Evolutionary conservation across 2,888 invertebrate species (phyloP), one percentile per base, ranked within the genome.

Genomic region (Rhagium mordax): DNA sequence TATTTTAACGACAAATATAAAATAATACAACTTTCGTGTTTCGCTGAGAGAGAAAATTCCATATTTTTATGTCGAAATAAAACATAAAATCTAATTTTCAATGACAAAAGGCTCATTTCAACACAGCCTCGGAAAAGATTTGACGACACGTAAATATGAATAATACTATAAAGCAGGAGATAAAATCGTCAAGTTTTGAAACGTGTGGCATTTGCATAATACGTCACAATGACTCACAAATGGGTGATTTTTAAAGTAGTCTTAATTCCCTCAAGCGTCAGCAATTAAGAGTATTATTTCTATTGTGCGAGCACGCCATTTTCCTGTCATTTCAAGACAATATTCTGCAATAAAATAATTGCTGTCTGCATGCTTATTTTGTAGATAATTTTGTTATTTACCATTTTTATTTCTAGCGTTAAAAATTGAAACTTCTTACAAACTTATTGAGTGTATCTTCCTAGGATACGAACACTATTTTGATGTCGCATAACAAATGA

Each of bases 211-310:
- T 59, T 59, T 59, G 27, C 59, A 24, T 24, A 59, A 59, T 27
- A 13, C n/a, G 59, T 59, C 59, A 8, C 27, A 59, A 59, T 27
- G 8, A n/a, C 27, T 59, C 59, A 8, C 27, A 59, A 59, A 59
- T 27, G 27, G 59, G 2, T 33, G 59, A 27, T 27, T 7, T 59
- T 59, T 21, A 59, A 59, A 59, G 18, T 53, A 53, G 27, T n/a
- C 13, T 33, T 59, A 20, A 59, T 59, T 13, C 27, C 13, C 59
- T 59, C 27, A 33, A 59, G 27, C 59, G 29, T 59, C n/a, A n/a
- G 13, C 41, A 4, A 41, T 41, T 41, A 41, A 41, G 41, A n/a
- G n/a, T 41, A 41, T n/a, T 41, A 41, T 41, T 41, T 41, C 41
- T 27, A 59, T 27, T 33, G 29, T 29, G 27, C 16, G 29, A 57